Conservation (phyloP, 2,113 vertebrate genomes). For the Nyctereutes procyonoides region DNA sequence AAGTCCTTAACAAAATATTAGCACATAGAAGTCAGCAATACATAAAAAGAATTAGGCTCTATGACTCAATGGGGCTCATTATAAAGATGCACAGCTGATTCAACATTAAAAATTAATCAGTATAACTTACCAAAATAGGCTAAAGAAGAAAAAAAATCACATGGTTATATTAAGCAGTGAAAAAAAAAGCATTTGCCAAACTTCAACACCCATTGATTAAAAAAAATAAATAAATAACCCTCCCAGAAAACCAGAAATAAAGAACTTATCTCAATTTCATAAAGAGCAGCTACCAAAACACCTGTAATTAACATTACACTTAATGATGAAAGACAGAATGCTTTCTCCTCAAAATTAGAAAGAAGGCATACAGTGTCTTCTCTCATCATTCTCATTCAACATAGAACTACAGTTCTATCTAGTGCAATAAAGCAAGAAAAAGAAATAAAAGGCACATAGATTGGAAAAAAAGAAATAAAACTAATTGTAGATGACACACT, state of each 20-base stretch:
- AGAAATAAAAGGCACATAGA: background rate
- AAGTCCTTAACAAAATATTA: background rate
- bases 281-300: background rate
- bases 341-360: background rate
- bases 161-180: background rate
- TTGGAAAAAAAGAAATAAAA: background rate
- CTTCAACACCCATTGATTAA: background rate
- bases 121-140: background rate
- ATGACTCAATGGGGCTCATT: background rate
- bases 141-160: background rate
- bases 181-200: background rate
- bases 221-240: background rate
- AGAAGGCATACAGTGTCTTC: background rate
- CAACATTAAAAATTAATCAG: background rate
- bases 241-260: background rate
- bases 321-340: background rate
- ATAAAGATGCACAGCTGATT: background rate
- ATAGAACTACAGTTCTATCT: background rate
- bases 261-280: background rate
- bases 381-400: background rate
- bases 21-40: background rate
- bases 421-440: background rate
- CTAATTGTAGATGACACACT: background rate
- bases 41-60: background rate
- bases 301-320: background rate